phyloP scores from a whole-genome alignment of 2,113 vertebrate species.

The Galeopterus variegatus region DNA sequence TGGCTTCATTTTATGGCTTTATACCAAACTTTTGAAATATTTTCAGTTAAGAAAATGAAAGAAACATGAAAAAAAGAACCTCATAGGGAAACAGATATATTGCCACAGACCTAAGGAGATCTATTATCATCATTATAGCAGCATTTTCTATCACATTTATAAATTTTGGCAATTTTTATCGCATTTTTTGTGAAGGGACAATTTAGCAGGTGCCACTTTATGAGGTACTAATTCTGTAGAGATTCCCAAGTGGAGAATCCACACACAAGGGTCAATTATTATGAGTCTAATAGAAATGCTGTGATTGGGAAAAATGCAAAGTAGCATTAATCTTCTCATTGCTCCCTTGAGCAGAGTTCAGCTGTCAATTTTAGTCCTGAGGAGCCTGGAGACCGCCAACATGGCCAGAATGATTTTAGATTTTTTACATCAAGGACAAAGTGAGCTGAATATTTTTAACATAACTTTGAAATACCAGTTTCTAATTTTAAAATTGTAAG shows the following conservation, averaged over 20 bases:
- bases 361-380: slow-evolving; percentile 79
- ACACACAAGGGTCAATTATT: slow-evolving; percentile 73
- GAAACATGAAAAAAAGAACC: slow-evolving; percentile 73
- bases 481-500: slow-evolving; percentile 58
- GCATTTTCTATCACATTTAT: slow-evolving; percentile 76
- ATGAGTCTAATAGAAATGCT: slow-evolving; percentile 74
- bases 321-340: slow-evolving; percentile 82
- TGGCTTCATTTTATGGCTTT: slow-evolving; percentile 80
- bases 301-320: slow-evolving; percentile 79
- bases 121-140: slow-evolving; percentile 80
- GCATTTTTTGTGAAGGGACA: slow-evolving; percentile 75
- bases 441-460: slow-evolving; percentile 70
- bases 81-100: slow-evolving; percentile 74
- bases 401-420: slow-evolving; percentile 66
- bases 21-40: slow-evolving; percentile 75
- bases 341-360: slow-evolving; percentile 79
- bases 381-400: slow-evolving; percentile 73
- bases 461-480: slow-evolving; percentile 66
- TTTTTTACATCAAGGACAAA: slow-evolving; percentile 77
- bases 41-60: slow-evolving; percentile 82
- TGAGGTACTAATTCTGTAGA: slow-evolving; percentile 80
- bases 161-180: slow-evolving; percentile 82
- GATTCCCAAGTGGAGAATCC: slow-evolving; percentile 74
- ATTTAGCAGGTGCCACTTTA: slow-evolving; percentile 83
- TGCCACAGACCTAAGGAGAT: slow-evolving; percentile 74